Conservation (phyloP, 2,888 invertebrate genomes). For the Tenthredo amoena region DNA sequence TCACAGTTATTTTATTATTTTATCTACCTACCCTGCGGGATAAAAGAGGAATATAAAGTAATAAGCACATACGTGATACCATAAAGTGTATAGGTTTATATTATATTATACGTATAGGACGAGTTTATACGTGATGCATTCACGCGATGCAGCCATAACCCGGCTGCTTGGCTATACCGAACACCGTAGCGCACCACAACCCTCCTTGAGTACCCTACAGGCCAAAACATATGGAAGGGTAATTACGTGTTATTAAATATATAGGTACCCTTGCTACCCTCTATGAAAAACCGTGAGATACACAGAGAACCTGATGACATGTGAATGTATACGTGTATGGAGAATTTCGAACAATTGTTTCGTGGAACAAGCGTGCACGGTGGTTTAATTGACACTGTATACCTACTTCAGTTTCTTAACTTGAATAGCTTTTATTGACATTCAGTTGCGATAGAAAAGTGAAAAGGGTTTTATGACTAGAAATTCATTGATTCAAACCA, state of each 20-base stretch:
- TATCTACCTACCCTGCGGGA: not conserved
- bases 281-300: not conserved
- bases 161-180: not conserved
- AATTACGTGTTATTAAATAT: conserved; percentile 53
- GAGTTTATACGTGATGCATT: conserved; percentile 28
- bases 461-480: not conserved
- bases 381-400: not conserved
- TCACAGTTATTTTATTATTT: not conserved
- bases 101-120: not conserved
- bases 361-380: not conserved
- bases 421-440: not conserved
- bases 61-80: not conserved
- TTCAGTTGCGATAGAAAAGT: not conserved
- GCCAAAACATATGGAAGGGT: conserved; percentile 52
- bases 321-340: not conserved
- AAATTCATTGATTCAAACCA: not conserved
- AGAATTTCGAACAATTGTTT: conserved; percentile 19
- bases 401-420: not conserved
- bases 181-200: not conserved
- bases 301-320: not conserved
- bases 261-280: conserved; percentile 19
- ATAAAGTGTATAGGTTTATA: not conserved
- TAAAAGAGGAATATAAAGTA: not conserved
- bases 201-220: not conserved
- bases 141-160: conserved; percentile 49